Percentiles rank a stretch among this genome's conserved stretches.
phyloP scores from a whole-genome alignment of 2,888 invertebrate genomes.

The Imbricaverruca yamaguchii region DNA sequence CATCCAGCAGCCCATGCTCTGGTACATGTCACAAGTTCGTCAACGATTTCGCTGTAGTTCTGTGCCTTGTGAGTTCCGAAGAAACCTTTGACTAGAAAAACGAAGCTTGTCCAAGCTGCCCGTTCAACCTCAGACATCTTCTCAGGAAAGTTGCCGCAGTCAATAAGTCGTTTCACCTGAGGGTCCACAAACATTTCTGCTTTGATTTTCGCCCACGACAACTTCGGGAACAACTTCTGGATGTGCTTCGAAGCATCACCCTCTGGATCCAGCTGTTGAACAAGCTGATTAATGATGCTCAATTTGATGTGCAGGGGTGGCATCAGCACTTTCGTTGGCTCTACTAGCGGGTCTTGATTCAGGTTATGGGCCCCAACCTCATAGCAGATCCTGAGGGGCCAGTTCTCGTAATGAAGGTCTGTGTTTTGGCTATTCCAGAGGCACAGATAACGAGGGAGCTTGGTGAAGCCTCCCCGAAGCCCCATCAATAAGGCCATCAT shows the following conservation, averaged over 20 bases:
- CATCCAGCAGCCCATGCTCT: too few species aligned
- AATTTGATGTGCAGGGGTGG: too few species aligned
- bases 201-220: conserved; percentile 29
- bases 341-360: too few species aligned
- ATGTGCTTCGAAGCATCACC: too few species aligned
- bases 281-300: too few species aligned
- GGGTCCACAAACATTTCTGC: conserved; percentile 29
- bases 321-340: too few species aligned
- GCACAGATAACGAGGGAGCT: conserved; percentile 23
- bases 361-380: too few species aligned
- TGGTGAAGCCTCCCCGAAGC: conserved; percentile 27
- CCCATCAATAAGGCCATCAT: neutral
- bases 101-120: conserved; percentile 31
- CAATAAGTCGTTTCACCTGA: conserved; percentile 27
- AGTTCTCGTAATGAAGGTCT: too few species aligned
- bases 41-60: too few species aligned
- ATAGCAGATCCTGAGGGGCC: too few species aligned
- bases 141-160: conserved; percentile 23
- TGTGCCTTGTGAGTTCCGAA: conserved; percentile 23
- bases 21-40: too few species aligned
- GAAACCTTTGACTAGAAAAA: conserved; percentile 26
- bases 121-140: conserved; percentile 25
- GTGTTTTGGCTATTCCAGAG: conserved; percentile 25
- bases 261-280: too few species aligned
- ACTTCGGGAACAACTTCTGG: conserved; percentile 24